These are phyloP conservation scores for Catalaphyllia jardinei DNA, from an alignment of 64 coral and sea anemone species.

Conservation along the genomic window DNA sequence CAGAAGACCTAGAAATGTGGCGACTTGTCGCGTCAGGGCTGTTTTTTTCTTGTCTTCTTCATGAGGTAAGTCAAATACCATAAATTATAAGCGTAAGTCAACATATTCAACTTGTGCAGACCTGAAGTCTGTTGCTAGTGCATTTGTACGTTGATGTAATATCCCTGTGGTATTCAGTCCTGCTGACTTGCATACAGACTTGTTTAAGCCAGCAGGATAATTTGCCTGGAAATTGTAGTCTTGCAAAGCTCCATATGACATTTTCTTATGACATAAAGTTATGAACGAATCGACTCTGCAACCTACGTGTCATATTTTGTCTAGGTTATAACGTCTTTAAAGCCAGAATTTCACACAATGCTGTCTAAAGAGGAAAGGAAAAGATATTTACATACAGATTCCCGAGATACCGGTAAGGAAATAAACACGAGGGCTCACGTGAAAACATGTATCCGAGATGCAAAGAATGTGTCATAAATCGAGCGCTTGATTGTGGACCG, in stretches of 20 bases:
- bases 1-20: background rate
- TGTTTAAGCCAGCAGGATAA: no score
- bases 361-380: background rate
- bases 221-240: background rate
- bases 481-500: no score
- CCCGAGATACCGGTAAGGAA: background rate
- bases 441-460: no score
- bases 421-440: no score
- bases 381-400: slow-evolving; percentile 16
- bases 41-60: background rate
- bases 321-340: background rate
- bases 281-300: no score
- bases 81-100: no score
- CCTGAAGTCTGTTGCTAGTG: background rate
- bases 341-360: background rate
- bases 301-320: background rate
- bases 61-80: no score
- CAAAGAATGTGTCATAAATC: no score
- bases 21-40: background rate
- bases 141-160: background rate
- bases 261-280: no score
- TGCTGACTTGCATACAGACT: no score
- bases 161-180: no score
- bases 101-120: no score
- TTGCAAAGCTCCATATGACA: background rate